These are phyloP conservation scores for Drosophila sp. DNA, from an alignment of 1,140 invertebrate species.

Conservation along the genomic window DNA sequence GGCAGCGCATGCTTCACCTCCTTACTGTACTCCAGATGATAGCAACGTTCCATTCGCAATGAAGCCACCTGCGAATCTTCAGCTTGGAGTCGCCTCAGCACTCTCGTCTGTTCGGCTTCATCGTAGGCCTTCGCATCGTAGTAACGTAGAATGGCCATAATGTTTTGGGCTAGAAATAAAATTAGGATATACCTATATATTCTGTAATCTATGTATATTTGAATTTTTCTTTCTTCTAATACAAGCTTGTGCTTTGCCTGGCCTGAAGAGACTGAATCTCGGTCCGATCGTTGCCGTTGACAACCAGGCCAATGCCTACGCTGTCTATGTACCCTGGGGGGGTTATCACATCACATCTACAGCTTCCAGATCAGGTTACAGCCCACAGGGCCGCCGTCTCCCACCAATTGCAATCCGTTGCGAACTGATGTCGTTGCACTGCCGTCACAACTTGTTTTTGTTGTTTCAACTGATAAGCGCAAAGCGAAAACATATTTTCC, in stretches of 20 bases:
- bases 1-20: slow-evolving; percentile 77
- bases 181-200: not conserved
- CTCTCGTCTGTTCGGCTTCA: slow-evolving; percentile 41
- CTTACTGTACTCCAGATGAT: slow-evolving; percentile 87
- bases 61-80: slow-evolving; percentile 33
- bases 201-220: not conserved
- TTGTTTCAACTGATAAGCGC: slow-evolving; percentile 57
- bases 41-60: slow-evolving; percentile 90
- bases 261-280: slow-evolving; percentile 39
- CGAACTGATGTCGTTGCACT: slow-evolving; percentile 45
- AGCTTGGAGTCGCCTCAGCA: slow-evolving; percentile 45
- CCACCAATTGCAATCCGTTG: slow-evolving; percentile 34
- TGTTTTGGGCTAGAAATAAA: slow-evolving; percentile 31
- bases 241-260: slow-evolving; percentile 26
- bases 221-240: not conserved
- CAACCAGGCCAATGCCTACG: slow-evolving; percentile 45
- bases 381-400: slow-evolving; percentile 9
- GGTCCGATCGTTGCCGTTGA: slow-evolving; percentile 42
- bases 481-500: slow-evolving; percentile 65
- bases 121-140: slow-evolving; percentile 59
- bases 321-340: slow-evolving; percentile 12
- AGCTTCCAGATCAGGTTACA: slow-evolving; percentile 57
- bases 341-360: slow-evolving; percentile 65
- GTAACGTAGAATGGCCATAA: slow-evolving; percentile 68
- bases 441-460: slow-evolving; percentile 63